Evolutionary conservation across 2,113 vertebrate species (phyloP), one percentile per base, ranked within the genome.

Genomic region (Piliocolobus tephrosceles): DNA sequence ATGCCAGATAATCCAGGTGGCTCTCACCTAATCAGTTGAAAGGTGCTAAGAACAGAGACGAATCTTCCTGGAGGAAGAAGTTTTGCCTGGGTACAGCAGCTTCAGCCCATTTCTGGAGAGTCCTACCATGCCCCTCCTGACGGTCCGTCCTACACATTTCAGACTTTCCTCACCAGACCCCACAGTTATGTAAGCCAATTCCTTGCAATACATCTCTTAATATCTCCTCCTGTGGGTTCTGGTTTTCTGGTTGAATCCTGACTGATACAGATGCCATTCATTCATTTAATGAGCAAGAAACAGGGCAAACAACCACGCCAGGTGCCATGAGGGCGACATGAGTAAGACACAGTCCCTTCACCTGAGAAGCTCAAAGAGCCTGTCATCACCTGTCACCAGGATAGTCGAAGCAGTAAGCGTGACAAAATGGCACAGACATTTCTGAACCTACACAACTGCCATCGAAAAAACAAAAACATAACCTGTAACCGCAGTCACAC

Each of bases 81-180:
- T 8, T n/a, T 57, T 43, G 14, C 81, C 64, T 5, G 10, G 13
- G 47, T 23, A 93, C 10, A 70, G n/a, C n/a, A 52, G 80, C 52
- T 22, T 57, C 27, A n/a, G 66, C 35, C 64, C 27, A 1, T 22
- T 8, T 8, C 58, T 16, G 50, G 47, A 61, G 23, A 30, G 38
- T 25, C 27, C n/a, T 4, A 6, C 11, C 64, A 43, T 3, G 40
- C 8, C 55, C 64, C 70, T 43, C 50, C 95, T 66, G 23, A 20
- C 0, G 2, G 13, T 27, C 43, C 3, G 3, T 4, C 30, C 61
- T 4, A 8, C 4, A 2, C 18, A 27, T 20, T 18, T 25, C 20
- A 35, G 23, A 38, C 72, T 32, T 25, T 43, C 43, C 45, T 20
- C 55, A 35, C 43, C 70, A 82, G 91, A 50, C 6, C 5, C 5